A percentile compares a stretch with the other conserved stretches of the same genome.
These are phyloP conservation scores for Psylliodes chrysocephalus DNA, from an alignment of 2,888 invertebrate species.

Conservation along the genomic window DNA sequence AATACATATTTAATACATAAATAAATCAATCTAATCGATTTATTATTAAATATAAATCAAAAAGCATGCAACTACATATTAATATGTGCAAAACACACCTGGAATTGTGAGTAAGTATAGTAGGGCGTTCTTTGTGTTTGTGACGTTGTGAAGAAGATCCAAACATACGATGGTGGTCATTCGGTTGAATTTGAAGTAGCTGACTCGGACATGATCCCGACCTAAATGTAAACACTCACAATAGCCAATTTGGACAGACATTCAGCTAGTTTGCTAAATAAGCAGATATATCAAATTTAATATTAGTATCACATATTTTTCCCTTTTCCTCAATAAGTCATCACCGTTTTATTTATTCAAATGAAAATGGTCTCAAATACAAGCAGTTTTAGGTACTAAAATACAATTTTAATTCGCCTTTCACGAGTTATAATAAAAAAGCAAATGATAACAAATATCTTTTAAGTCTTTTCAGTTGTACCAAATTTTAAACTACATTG, in stretches of 20 bases:
- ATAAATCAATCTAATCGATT: too few species aligned
- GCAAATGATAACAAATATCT: too few species aligned
- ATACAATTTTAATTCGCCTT: too few species aligned
- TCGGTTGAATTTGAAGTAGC: constrained; percentile 78
- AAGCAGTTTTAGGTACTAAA: too few species aligned
- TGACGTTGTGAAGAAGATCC: constrained; percentile 70
- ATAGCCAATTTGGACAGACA: constrained; percentile 38
- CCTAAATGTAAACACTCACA: constrained; percentile 67
- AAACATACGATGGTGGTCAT: constrained; percentile 65
- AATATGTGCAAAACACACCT: constrained; percentile 42
- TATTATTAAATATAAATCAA: constrained; percentile 1
- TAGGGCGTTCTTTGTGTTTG: constrained; percentile 73
- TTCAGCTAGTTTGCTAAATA: not conserved
- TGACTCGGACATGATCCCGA: constrained; percentile 94
- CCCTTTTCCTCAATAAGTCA: too few species aligned
- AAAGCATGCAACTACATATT: constrained; percentile 9
- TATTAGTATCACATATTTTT: not conserved
- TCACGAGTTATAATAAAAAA: too few species aligned
- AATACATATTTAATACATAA: too few species aligned
- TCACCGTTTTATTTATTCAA: too few species aligned
- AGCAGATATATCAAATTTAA: constrained; percentile 6
- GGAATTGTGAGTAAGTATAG: constrained; percentile 60
- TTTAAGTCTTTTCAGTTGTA: too few species aligned
- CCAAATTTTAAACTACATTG: too few species aligned
- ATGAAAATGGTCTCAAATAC: too few species aligned